These are phyloP conservation scores for Fistularia tabacaria DNA, from an alignment of 2,797 vertebrate species.

Conservation along the genomic window DNA sequence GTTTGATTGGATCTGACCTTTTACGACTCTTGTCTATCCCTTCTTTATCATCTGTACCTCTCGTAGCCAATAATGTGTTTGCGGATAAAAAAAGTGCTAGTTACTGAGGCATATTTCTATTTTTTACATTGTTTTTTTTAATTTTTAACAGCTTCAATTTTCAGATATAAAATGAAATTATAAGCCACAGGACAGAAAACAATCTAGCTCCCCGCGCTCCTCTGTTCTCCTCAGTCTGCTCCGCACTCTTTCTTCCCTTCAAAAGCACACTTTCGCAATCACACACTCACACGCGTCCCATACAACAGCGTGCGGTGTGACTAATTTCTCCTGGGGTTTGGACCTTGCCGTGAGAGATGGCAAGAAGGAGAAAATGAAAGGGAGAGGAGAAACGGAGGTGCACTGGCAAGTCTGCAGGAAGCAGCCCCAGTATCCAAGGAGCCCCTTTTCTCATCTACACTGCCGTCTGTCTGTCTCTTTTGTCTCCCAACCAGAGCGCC, in stretches of 20 bases:
- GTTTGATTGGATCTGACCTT: too few species aligned
- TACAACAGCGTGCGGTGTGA: constrained; percentile 50
- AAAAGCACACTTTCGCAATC: constrained; percentile 24
- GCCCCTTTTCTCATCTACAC: constrained; percentile 47
- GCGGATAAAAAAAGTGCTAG: constrained; percentile 11
- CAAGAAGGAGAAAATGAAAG: constrained; percentile 62
- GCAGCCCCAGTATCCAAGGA: constrained; percentile 46
- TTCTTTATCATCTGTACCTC: too few species aligned
- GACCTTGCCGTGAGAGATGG: constrained; percentile 56
- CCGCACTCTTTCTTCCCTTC: constrained; percentile 25
- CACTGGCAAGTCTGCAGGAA: constrained; percentile 45
- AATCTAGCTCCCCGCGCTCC: constrained; percentile 34
- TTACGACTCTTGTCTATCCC: too few species aligned
- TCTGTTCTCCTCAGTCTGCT: constrained; percentile 32
- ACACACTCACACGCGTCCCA: constrained; percentile 28
- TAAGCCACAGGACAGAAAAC: constrained; percentile 54
- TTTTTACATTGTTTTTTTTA: constrained; percentile 1
- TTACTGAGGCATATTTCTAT: constrained; percentile 32
- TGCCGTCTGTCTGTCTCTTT: constrained; percentile 30
- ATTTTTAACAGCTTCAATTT: constrained; percentile 47
- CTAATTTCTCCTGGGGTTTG: constrained; percentile 78
- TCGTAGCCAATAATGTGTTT: not conserved
- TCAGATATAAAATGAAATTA: constrained; percentile 56
- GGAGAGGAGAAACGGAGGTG: constrained; percentile 43
- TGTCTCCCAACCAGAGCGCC: constrained; percentile 14